Percentiles rank a stretch among this genome's conserved stretches.
These are phyloP conservation scores for Empidonax alnorum DNA, from an alignment of 2,113 vertebrate genomes.

Conservation along the genomic window DNA sequence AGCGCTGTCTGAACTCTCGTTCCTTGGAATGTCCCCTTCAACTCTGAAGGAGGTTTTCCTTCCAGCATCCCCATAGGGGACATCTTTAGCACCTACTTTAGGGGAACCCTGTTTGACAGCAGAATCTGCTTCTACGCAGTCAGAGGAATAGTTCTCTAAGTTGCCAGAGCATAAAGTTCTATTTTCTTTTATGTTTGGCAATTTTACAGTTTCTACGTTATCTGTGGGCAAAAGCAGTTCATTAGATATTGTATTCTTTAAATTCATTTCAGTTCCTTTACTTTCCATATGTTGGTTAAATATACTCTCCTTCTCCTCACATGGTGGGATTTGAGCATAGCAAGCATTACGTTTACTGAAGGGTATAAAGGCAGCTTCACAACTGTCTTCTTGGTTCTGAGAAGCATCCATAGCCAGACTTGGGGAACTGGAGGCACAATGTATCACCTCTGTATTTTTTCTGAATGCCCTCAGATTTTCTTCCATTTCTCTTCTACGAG, in stretches of 20 bases:
- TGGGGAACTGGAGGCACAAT: not conserved
- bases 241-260: not conserved
- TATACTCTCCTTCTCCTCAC: not conserved
- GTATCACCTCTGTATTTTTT: not conserved
- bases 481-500: slow-evolving; percentile 63
- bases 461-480: slow-evolving; percentile 45
- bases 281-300: not conserved
- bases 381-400: not conserved
- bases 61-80: slow-evolving; percentile 71
- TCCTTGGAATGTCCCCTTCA: slow-evolving; percentile 80
- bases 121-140: not conserved
- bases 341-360: not conserved
- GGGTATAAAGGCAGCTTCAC: not conserved
- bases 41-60: slow-evolving; percentile 61
- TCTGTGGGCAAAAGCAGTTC: not conserved
- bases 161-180: not conserved
- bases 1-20: slow-evolving; percentile 84
- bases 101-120: slow-evolving; percentile 17
- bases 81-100: slow-evolving; percentile 27
- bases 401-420: not conserved
- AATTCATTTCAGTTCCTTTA: slow-evolving; percentile 3
- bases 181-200: not conserved
- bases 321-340: not conserved
- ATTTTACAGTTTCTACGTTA: not conserved
- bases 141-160: not conserved